Evolutionary conservation across 1,140 invertebrate genomes (phyloP), one percentile per base, ranked within the genome.

Genomic region (Drosophila seguyi): DNA sequence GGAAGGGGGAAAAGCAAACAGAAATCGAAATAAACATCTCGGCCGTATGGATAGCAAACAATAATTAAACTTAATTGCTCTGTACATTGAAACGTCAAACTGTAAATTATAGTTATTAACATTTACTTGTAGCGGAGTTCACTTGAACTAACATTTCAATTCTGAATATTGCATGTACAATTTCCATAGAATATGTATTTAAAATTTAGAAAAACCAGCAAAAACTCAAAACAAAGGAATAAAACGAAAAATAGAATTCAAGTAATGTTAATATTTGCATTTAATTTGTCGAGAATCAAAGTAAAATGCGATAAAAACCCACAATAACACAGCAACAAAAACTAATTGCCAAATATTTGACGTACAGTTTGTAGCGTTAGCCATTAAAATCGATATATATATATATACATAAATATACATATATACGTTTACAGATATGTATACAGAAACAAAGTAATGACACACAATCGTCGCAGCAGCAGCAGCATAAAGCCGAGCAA

Each of bases 331-430:
- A 79, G 55, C 59, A 72, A 60, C 63, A 83, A 83, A 73, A 90
- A 84, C 77, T 90, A 81, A 90, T 90, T 90, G 85, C 85, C 85
- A 90, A 90, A 90, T 90, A 90, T 90, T 88, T 81, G 74, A 87
- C 80, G 63, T 76, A 81, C 78, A 81, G 63, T 81, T 81, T 57
- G 56, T 74, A 88, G 77, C 81, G 53, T 56, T 77, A 75, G 66
- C 74, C 74, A 79, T 74, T 55, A 65, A 75, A 55, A 55, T 41
- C 38, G 22, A 56, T 66, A 65, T 50, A 50, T 18, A 74, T 57
- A 65, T 50, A 47, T 27, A 73, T 50, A 45, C 10, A 18, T 11
- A 27, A 25, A 25, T 6, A 31, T 11, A 42, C 4, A 25, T 45
- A 73, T 66, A 58, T 69, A 75, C 52, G 75, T 69, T 59, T 50